Percentiles rank a stretch among this genome's conserved stretches.
These are phyloP conservation scores for Dolichopus griseipennis DNA, from an alignment of 2,888 invertebrate genomes.

Conservation along the genomic window DNA sequence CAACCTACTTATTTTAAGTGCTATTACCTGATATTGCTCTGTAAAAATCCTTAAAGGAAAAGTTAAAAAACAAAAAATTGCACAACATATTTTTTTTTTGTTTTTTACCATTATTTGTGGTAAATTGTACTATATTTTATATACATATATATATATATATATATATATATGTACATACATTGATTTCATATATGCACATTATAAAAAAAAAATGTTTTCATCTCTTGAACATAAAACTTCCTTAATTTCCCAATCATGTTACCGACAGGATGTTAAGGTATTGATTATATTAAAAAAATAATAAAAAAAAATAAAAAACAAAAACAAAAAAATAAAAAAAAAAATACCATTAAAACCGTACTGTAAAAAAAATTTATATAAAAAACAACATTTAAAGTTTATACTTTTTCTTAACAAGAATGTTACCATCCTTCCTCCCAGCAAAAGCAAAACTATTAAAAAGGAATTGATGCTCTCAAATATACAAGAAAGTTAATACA, in stretches of 20 bases:
- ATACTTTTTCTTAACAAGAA: neutral
- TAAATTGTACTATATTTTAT: neutral
- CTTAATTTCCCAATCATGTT: conserved; percentile 4
- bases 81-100: neutral
- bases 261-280: conserved; percentile 1
- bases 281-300: neutral
- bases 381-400: neutral
- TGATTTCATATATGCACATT: too few relatives aligned
- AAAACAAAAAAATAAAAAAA: neutral
- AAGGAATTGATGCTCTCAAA: too few relatives aligned
- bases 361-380: neutral
- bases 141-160: too few relatives aligned
- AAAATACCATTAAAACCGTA: neutral
- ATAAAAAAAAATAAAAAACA: neutral
- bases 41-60: neutral
- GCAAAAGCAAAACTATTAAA: too few relatives aligned
- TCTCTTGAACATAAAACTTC: neutral
- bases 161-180: too few relatives aligned
- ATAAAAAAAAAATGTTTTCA: neutral
- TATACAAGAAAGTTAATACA: too few relatives aligned
- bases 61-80: neutral
- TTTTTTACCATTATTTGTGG: neutral
- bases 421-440: too few relatives aligned
- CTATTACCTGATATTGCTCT: conserved; percentile 3
- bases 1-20: conserved; percentile 6